Evolutionary conservation across 2,888 invertebrate genomes (phyloP), one percentile per base, ranked within the genome.

Genomic region (Xestia c-nigrum): DNA sequence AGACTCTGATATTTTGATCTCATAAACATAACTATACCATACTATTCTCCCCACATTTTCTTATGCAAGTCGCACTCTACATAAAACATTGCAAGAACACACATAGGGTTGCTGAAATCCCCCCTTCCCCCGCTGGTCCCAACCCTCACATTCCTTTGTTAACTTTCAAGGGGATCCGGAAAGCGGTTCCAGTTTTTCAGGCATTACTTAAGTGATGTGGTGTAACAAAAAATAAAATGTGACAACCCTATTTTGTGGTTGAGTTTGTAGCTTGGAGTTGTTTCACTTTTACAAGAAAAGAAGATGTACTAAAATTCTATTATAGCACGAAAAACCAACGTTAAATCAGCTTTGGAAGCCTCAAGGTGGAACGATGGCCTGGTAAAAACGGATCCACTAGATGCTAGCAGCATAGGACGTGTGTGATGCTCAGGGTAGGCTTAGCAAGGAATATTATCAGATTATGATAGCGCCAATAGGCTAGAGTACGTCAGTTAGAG

Each of bases 131-230:
- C 65, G 72, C 71, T 63, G 65, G 76, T 52, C 4, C 52, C 52
- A 47, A 1, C 52, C 79, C 68, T 74, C 69, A 71, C 69, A 59
- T 75, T 78, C 70, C 75, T 85, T 87, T 88, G 88, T 87, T 65
- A 75, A 83, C 76, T 72, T 59, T 72, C 78, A 72, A 50, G 59
- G 71, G 73, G 71, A 72, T 21, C 67, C 73, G 68, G 83, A 47
- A 78, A 74, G 74, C 71, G 80, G 70, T 75, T 83, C 73, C 72
- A 73, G 83, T 82, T 80, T 84, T 87, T 76, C 80, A 75, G 59
- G 40, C 67, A 55, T 63, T 57, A 47, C 63, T 74, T 66, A 74
- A 80, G 88, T 76, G 76, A 80, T 83, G 80, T 72, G 76, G 72
- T 69, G 50, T 65, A 71, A 65, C 63, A 61, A 71, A 82, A 82